Conservation (phyloP, 2,797 vertebrate species). For the Falco naumanni region DNA sequence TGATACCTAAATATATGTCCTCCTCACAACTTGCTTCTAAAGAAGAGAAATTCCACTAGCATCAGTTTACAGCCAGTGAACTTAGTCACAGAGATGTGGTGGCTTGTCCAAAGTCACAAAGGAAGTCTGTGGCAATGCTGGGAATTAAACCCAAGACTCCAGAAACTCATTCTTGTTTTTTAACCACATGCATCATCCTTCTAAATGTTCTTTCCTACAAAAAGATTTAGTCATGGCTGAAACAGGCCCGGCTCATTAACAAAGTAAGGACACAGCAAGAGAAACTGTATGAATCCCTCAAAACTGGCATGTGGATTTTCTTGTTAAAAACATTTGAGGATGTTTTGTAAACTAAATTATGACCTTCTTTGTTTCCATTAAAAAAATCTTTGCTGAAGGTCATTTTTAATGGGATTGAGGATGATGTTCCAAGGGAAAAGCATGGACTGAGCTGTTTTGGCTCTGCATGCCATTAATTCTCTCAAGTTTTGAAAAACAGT, state of each 20-base stretch:
- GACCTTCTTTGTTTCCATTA: not conserved
- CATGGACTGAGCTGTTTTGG: not conserved
- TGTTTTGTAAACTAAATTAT: slow-evolving; percentile 24
- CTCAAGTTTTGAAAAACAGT: not conserved
- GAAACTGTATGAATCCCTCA: not conserved
- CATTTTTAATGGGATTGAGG: slow-evolving; percentile 1
- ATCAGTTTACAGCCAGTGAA: not conserved
- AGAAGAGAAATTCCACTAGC: not conserved
- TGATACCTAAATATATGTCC: not conserved
- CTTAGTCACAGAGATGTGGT: slow-evolving; percentile 31
- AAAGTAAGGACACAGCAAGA: not conserved
- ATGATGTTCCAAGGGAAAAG: not conserved
- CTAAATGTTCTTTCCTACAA: not conserved
- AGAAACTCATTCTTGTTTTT: slow-evolving; percentile 31
- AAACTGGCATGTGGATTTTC: not conserved
- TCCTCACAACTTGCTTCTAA: not conserved
- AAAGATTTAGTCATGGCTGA: slow-evolving; percentile 35
- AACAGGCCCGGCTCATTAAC: not conserved
- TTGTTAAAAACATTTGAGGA: not conserved
- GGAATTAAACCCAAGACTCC: slow-evolving; percentile 27
- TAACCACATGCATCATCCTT: slow-evolving; percentile 17
- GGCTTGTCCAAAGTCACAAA: slow-evolving; percentile 16
- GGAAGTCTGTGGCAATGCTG: slow-evolving; percentile 40
- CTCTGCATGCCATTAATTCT: not conserved
- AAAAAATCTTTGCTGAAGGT: not conserved